These are phyloP conservation scores for Caenorhabditis zanzibari DNA, from an alignment of 2,888 invertebrate genomes.

Conservation along the genomic window DNA sequence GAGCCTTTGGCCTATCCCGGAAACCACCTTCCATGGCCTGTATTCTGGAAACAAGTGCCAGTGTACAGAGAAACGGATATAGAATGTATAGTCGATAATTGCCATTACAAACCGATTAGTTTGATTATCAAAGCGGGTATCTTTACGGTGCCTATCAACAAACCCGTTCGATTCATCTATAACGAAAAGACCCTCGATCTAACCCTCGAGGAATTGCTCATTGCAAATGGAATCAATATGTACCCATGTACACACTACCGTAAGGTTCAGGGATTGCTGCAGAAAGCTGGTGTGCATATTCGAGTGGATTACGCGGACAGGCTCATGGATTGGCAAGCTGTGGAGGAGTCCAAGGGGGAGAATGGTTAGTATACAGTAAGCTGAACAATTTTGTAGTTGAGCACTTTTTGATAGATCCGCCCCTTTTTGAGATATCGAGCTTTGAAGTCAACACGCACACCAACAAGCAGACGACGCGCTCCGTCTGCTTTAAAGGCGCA, in stretches of 20 bases:
- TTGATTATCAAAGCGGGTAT: conserved; percentile 19
- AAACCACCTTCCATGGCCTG: conserved; percentile 43
- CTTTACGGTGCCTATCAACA: conserved; percentile 27
- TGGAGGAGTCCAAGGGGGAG: neutral
- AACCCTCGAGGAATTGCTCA: conserved; percentile 10
- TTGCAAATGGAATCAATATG: conserved; percentile 42
- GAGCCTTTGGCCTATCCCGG: conserved; percentile 27
- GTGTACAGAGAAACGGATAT: conserved; percentile 1
- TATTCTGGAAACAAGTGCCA: conserved; percentile 29
- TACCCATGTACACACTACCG: conserved; percentile 6
- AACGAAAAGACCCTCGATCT: neutral
- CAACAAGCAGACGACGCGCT: too few species aligned
- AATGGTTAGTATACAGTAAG: neutral
- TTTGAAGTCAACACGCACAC: too few species aligned
- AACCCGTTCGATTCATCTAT: conserved; percentile 5
- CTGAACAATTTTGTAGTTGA: neutral
- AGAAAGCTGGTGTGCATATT: conserved; percentile 32
- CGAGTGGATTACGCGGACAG: conserved; percentile 30
- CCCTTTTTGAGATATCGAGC: too few species aligned
- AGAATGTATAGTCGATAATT: neutral
- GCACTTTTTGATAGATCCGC: too few species aligned
- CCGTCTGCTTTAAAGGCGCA: too few species aligned
- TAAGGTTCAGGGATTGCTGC: conserved; percentile 39
- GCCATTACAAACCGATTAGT: conserved; percentile 19
- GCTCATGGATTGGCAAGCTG: neutral